A percentile compares a stretch with the other conserved stretches of the same genome.
phyloP scores from a whole-genome alignment of 2,113 vertebrate species.

The Dicaeum eximium region DNA sequence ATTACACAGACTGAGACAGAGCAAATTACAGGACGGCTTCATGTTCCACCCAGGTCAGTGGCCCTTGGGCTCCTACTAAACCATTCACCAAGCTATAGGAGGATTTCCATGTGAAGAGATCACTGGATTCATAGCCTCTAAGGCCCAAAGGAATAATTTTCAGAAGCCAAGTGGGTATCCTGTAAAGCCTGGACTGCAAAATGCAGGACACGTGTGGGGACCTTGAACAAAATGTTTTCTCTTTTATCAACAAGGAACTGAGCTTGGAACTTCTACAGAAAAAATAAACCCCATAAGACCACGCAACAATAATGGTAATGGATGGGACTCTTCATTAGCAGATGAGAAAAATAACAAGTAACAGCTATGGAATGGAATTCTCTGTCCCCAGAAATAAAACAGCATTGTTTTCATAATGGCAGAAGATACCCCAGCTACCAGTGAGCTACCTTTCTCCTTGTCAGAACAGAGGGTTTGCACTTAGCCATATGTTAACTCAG shows the following conservation, averaged over 20 bases:
- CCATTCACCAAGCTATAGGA: neutral
- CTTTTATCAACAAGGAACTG: neutral
- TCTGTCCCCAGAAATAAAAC: neutral
- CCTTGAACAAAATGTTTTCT: neutral
- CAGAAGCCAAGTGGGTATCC: neutral
- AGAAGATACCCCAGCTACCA: neutral
- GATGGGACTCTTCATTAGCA: neutral
- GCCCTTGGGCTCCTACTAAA: neutral
- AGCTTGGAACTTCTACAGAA: neutral
- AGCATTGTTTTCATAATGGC: accelerated
- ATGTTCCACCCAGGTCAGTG: neutral
- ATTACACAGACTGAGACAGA: neutral
- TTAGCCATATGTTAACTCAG: neutral
- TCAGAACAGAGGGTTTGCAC: neutral
- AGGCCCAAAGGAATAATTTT: neutral
- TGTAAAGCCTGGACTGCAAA: neutral
- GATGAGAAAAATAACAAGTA: neutral
- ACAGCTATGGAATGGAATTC: neutral
- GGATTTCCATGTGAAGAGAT: neutral
- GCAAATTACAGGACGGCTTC: neutral
- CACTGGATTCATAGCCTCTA: neutral
- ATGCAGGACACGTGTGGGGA: neutral
- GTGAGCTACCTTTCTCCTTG: neutral
- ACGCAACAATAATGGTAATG: neutral
- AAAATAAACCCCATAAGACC: neutral